Evolutionary conservation across 2,888 invertebrate genomes (phyloP), one percentile per base, ranked within the genome.

Genomic region (Apoderus coryli): DNA sequence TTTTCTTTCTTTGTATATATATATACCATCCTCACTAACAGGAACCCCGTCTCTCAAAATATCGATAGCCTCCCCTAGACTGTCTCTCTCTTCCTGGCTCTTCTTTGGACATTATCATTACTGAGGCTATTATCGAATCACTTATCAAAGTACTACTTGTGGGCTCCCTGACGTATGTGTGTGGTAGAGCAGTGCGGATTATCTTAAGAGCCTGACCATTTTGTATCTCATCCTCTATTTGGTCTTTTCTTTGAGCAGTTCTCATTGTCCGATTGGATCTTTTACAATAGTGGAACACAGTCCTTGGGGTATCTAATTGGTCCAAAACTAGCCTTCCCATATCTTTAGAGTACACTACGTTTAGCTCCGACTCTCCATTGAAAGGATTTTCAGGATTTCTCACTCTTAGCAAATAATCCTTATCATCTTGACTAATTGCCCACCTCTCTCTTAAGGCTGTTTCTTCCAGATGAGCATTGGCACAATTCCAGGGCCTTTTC

Each of bases 221-320:
- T 4, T 9, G 5, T 28, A 13, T 23, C 12, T 29, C 29, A 11
- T 13, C 9, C 5, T 4, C 22, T 11, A 22, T 13, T 11, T 25
- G 5, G 14, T 24, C 31, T 33, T 24, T 33, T 37, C 4, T 31
- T 24, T 14, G n/a, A 10, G 16, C 28, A 24, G 9, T 30, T 13
- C 2, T 24, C 5, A 35, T 13, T 1, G 37, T 37, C 9, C 37
- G 22, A 9, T 37, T 37, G 10, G 35, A 27, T 22, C 23, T 37
- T 22, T 38, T 38, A 3, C 31, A 4, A n/a, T 16, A 38, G 10
- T 25, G 14, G 19, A 38, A 38, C 4, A 25, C 23, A 1, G 33
- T 38, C 19, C 38, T 36, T n/a, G 38, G 38, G 3, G 16, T 23
- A 19, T 36, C 38, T 10, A 26, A 19, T 4, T 5, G 16, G 2